Conservation (phyloP, 1,140 invertebrate genomes). For the Antheraea mylitta region DNA sequence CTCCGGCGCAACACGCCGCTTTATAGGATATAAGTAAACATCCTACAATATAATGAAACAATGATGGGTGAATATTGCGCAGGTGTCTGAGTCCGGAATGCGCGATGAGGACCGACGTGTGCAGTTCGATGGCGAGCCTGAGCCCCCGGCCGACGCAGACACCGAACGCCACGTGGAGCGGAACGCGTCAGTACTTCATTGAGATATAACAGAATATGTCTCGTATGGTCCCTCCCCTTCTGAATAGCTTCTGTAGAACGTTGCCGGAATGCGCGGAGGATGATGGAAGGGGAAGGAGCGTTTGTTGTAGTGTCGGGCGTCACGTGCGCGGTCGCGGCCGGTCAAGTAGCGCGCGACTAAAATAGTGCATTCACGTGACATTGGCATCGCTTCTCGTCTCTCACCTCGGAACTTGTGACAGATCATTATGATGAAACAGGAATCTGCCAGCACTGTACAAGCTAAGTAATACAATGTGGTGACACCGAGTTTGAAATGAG, state of each 20-base stretch:
- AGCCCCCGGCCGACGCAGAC: slow-evolving; percentile 27
- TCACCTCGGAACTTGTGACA: background rate
- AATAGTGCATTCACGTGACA: slow-evolving; percentile 34
- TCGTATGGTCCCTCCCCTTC: no score
- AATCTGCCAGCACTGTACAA: background rate
- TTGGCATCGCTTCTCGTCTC: slow-evolving; percentile 39
- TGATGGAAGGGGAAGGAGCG: background rate
- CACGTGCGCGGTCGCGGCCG: background rate
- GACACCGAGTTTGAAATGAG: background rate
- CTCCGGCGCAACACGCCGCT: background rate
- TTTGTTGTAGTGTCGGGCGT: background rate
- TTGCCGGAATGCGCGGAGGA: no score
- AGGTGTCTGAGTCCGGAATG: background rate
- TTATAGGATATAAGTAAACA: no score
- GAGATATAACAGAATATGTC: no score
- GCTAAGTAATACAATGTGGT: no score
- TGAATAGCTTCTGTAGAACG: no score
- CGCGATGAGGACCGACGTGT: slow-evolving; percentile 34
- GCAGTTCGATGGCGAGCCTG: slow-evolving; percentile 46
- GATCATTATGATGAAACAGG: background rate
- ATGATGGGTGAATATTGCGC: background rate
- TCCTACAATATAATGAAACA: background rate
- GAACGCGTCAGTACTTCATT: slow-evolving; percentile 39
- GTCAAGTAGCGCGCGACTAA: slow-evolving; percentile 1
- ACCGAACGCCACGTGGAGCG: slow-evolving; percentile 45